phyloP scores from a whole-genome alignment of 2,797 vertebrate species.

The Spheniscus humboldti region DNA sequence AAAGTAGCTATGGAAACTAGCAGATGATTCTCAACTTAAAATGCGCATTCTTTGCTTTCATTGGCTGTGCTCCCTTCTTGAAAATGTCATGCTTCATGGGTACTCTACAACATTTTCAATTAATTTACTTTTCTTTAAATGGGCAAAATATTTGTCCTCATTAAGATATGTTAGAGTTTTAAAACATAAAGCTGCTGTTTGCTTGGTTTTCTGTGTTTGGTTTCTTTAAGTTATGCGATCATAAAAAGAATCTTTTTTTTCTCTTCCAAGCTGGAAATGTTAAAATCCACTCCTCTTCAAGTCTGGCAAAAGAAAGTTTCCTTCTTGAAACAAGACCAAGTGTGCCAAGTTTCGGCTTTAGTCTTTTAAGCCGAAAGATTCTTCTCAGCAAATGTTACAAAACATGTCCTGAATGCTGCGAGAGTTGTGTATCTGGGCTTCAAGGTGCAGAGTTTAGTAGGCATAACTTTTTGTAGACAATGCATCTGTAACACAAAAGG shows the following conservation, averaged over 20 bases:
- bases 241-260: background rate
- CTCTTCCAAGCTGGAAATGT: background rate
- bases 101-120: background rate
- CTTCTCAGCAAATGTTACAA: background rate
- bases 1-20: conserved; percentile 34
- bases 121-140: conserved; percentile 32
- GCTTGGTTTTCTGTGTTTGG: background rate
- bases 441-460: background rate
- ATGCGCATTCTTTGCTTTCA: conserved; percentile 15
- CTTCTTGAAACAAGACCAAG: background rate
- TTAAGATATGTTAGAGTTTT: background rate
- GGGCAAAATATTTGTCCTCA: background rate
- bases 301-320: conserved; percentile 11
- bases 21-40: background rate
- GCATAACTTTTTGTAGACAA: background rate
- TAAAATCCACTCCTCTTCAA: background rate
- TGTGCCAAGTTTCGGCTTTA: background rate
- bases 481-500: background rate
- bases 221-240: background rate
- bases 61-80: conserved; percentile 26
- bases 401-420: background rate
- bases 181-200: background rate
- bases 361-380: background rate
- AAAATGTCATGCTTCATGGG: background rate
- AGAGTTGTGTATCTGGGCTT: background rate